Evolutionary conservation across 2,113 vertebrate species (phyloP), one percentile per base, ranked within the genome.

Genomic region (Cochlearius cochlearius): DNA sequence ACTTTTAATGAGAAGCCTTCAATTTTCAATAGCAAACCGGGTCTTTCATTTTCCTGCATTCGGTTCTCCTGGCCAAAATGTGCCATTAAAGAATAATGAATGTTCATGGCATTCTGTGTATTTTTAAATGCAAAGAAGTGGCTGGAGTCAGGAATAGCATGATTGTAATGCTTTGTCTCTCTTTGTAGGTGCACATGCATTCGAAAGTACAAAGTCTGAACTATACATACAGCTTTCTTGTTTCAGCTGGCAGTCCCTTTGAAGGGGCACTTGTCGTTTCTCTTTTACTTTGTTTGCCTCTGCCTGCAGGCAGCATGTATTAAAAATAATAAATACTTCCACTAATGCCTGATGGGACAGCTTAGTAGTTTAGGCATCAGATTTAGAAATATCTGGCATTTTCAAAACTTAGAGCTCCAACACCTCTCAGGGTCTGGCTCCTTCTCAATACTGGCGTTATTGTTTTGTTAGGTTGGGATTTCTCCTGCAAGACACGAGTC

Each of bases 241-340:
- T 90, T 89, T 96, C 90, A 92, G 75, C 64, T 94, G 68, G 49
- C 56, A 49, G 45, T 76, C 43, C 12, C 81, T 94, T 96, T 94
- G 93, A 94, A 97, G 92, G 67, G 52, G 74, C 50, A 49, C n/a
- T 93, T 63, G 38, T 62, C 6, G 2, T 89, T 92, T 95, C 52
- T 86, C 62, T 78, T 94, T 78, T 81, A 34, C 71, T 95, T 90
- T 95, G 45, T 92, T 95, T 95, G 66, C 56, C 39, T 93, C 66
- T 86, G 74, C 63, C 86, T 36, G 18, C 58, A 90, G 74, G 84
- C 52, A 83, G 53, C 62, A 58, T 55, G 56, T 88, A 94, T 91
- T 94, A 90, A 92, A 95, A 94, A 90, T 77, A 91, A 73, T 76
- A 94, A 91, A 88, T 91, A 71, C 67, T 91, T 87, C 47, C 32